Evolutionary conservation across 2,888 invertebrate species (phyloP).

Genomic region (Trimorus sp.): DNA sequence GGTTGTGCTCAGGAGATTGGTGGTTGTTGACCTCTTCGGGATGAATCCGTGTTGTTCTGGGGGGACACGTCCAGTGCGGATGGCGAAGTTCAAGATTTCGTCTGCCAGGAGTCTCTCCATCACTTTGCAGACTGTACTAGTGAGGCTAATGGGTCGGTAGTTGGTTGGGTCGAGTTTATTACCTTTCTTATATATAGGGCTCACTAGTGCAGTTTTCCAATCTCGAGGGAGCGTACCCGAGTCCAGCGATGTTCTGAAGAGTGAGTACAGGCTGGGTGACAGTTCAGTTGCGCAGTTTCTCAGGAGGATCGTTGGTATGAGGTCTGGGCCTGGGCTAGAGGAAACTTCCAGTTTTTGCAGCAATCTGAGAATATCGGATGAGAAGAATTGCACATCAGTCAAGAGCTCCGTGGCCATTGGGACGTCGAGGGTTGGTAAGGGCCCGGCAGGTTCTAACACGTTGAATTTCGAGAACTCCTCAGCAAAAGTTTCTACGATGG

Average conservation of each 20-base stretch:
- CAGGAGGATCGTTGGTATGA: background rate
- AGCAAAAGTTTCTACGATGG: background rate
- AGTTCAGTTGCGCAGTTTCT: background rate
- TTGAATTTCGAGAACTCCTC: background rate
- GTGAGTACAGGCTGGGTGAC: background rate
- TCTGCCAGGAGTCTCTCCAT: background rate
- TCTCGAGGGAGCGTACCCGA: background rate
- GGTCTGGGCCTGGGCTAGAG: background rate
- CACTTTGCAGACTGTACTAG: background rate
- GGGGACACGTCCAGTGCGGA: background rate
- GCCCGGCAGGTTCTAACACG: background rate
- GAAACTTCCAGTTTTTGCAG: background rate
- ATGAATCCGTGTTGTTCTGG: conserved; percentile 1
- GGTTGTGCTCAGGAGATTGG: background rate
- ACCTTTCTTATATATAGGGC: background rate
- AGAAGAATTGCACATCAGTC: background rate
- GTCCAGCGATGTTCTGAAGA: background rate
- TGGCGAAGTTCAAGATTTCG: background rate
- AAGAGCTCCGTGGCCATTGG: background rate
- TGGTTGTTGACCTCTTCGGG: background rate
- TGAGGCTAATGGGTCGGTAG: conserved; percentile 6
- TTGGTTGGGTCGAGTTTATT: background rate
- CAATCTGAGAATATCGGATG: background rate
- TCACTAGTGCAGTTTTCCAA: background rate
- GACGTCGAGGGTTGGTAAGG: background rate